A percentile compares a stretch with the other conserved stretches of the same genome.
phyloP scores from a whole-genome alignment of 2,888 invertebrate genomes.

The Apamea monoglypha region DNA sequence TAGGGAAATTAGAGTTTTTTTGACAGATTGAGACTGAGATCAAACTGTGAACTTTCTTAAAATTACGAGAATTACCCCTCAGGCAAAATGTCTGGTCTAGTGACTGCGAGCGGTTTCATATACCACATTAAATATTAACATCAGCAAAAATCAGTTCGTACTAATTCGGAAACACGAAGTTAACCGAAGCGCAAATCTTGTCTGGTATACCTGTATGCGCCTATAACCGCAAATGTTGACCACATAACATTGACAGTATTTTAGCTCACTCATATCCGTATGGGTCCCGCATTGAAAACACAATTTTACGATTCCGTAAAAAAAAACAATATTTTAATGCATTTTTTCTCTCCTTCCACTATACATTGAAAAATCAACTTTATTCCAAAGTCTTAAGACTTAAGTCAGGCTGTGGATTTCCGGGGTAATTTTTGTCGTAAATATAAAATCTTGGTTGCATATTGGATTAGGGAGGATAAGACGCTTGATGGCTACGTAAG shows the following conservation, averaged over 20 bases:
- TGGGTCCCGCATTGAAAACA: slow-evolving; percentile 63
- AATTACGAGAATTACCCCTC: too few relatives aligned
- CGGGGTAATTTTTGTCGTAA: slow-evolving; percentile 60
- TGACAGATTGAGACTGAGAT: too few relatives aligned
- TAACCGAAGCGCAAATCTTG: neutral
- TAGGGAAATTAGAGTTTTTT: too few relatives aligned
- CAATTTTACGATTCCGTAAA: slow-evolving; percentile 40
- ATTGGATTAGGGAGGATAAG: slow-evolving; percentile 50
- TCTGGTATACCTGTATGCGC: neutral
- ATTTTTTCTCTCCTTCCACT: slow-evolving; percentile 29
- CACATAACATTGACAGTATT: slow-evolving; percentile 41
- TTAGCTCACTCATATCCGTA: slow-evolving; percentile 22
- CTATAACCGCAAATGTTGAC: slow-evolving; percentile 53
- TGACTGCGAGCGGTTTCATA: too few relatives aligned
- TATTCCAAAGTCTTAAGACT: accelerated
- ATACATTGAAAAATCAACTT: neutral
- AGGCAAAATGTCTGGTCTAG: too few relatives aligned
- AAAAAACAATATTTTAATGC: slow-evolving; percentile 37
- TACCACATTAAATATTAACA: neutral
- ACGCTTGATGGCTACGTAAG: neutral
- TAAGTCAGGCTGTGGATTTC: neutral
- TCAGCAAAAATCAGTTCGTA: neutral
- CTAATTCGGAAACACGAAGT: neutral
- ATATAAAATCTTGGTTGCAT: slow-evolving; percentile 30
- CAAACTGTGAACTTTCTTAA: too few relatives aligned